Base-by-base conservation (phyloP, 2,888 invertebrate genomes). In the Heliconius ismenius region DNA sequence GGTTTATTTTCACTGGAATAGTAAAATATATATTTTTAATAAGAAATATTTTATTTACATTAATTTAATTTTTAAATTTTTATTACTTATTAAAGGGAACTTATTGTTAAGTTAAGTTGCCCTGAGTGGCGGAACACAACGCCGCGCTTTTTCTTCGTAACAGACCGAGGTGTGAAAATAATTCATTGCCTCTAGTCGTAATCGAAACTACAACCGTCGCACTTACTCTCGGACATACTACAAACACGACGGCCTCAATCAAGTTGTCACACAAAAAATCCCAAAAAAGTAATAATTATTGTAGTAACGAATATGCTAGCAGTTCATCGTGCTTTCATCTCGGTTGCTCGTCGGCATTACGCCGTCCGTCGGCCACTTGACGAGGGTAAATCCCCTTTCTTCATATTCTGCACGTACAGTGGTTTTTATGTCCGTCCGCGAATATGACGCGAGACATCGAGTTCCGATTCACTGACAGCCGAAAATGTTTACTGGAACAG, bases 361-460 rank as follows among this genome's bases (percentile, higher is more conserved):
- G 83, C 80, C 81, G 82, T 83, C 88, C 89, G 90, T 91, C 92
- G 85, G 83, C 83, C 79, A 77, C 85, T 86, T 92, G 92, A 92
- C 91, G 88, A 90, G 92, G 92, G 92, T 92, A 91, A 92, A 92
- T 91, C 92, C 91, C 88, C 89, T 91, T 90, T 90, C 90, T 90
- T 91, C 90, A 91, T 91, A 90, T 89, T 87, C 86, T 80, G 82
- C 79, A 84, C 84, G 85, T 83, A 81, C 81, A 79, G 76, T 79
- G 81, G 83, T 85, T 87, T 87, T 87, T 87, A 84, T 83, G 83
- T 84, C 82, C 82, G 83, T 84, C 83, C 83, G 82, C 83, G 84
- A 84, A 85, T 85, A 84, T 84, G 82, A 83, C 83, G 82, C 80
- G 79, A 82, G 81, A 81, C 79, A 81, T 81, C 81, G 79, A 83